Evolutionary conservation across 2,113 vertebrate species (phyloP), one percentile per base, ranked within the genome.

Genomic region (Plotosus lineatus): DNA sequence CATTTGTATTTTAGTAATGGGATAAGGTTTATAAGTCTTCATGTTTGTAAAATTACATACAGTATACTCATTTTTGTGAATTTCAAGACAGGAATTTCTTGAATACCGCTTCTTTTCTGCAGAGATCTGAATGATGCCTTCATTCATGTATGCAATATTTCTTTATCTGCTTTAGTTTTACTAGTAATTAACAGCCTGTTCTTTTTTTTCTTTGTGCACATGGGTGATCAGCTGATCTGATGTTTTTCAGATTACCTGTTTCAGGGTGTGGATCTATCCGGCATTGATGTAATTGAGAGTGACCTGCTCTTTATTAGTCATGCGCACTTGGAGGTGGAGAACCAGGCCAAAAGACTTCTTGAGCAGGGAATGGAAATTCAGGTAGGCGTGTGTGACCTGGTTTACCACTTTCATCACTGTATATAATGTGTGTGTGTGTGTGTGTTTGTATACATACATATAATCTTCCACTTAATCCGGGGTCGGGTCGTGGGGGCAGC

Each of bases 301-400:
- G 97, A 99, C 74, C 88, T 99, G 84, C 93, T 98, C 87, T 96
- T 98, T 88, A 97, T 99, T 90, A 95, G 94, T 90, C 94, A 97
- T 94, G 97, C 97, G 77, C 93, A 97, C 63, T 94, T 98, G 83
- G 98, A 99, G 90, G 96, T 99, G 81, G 97, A 99, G 91, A 99
- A 96, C 90, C 98, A 99, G 88, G 97, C 97, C 84, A 98, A 98
- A 87, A 94, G 97, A 33, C 89, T 99, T 71, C 88, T 99, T 82
- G 96, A 99, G 79, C 97, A 99, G 86, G 97, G 98, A 87, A 95
- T 98, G 87, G 97, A 99, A 86, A 97, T 97, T 79, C 97, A 99
- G 96, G 98, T 98, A 95, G n/a, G 17, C 44, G 80, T n/a, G 53
- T 12, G 26, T 31, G 48, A n/a, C n/a, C 3, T 28, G 26, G 2